phyloP scores from a whole-genome alignment of 2,113 vertebrate genomes.

The Leptocoma aspasia region DNA sequence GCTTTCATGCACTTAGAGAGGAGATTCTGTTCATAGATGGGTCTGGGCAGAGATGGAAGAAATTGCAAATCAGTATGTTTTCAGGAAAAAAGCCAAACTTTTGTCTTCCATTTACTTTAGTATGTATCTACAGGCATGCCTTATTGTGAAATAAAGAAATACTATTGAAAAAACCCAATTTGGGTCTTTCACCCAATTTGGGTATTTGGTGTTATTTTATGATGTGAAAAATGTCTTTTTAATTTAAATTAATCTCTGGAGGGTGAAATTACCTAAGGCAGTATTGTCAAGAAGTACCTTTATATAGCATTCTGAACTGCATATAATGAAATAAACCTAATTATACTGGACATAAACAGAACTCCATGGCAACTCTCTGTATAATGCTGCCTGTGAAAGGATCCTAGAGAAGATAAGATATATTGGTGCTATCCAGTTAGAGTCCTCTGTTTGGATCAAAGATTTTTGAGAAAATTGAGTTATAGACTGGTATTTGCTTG shows the following conservation, averaged over 20 bases:
- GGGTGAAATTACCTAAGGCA: background rate
- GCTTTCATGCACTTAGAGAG: background rate
- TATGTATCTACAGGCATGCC: background rate
- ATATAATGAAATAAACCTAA: background rate
- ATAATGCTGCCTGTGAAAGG: background rate
- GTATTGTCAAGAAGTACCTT: background rate
- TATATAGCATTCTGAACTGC: background rate
- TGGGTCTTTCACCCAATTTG: background rate
- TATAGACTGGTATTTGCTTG: background rate
- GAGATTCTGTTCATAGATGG: background rate
- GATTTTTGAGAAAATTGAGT: background rate
- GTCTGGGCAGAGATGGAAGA: background rate
- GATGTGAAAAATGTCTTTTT: background rate
- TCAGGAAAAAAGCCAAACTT: background rate
- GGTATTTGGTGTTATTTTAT: background rate
- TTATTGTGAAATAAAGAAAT: background rate
- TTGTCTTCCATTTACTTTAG: background rate
- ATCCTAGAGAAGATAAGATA: background rate
- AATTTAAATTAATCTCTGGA: background rate
- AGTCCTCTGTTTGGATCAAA: background rate
- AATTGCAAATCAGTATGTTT: background rate
- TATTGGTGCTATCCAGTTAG: background rate
- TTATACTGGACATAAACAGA: background rate
- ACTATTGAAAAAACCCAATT: rapidly evolving
- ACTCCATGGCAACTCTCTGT: background rate